phyloP scores from a whole-genome alignment of 2,113 vertebrate genomes.

The Plecturocebus donacophilus region DNA sequence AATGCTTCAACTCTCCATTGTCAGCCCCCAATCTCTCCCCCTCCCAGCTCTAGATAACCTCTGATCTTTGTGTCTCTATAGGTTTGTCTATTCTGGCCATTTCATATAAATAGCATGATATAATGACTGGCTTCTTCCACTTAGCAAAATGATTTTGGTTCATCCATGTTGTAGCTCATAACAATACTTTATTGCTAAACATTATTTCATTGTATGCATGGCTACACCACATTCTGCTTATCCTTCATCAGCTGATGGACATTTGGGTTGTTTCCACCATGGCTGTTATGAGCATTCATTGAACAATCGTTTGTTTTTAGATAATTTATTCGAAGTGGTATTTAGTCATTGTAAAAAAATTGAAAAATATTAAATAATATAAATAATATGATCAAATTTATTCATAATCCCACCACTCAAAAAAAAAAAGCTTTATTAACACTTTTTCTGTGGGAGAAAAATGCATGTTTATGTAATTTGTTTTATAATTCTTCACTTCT shows the following conservation, averaged over 20 bases:
- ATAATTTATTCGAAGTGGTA: conserved; percentile 22
- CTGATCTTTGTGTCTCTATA: neutral
- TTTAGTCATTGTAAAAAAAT: conserved; percentile 23
- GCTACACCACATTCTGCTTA: neutral
- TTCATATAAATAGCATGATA: neutral
- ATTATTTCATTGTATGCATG: neutral
- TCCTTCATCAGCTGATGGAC: neutral
- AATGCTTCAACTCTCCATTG: neutral
- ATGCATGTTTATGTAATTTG: neutral
- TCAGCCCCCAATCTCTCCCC: neutral
- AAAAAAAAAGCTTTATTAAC: neutral
- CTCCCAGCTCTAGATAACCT: neutral
- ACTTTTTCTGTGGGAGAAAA: neutral
- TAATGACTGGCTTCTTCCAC: neutral
- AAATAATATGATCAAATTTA: neutral
- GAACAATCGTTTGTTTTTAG: conserved; percentile 30
- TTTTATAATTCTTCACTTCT: neutral
- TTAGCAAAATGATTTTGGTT: neutral
- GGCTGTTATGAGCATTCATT: neutral
- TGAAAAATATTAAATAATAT: conserved; percentile 28
- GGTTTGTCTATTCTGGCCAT: neutral
- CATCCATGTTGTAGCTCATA: neutral
- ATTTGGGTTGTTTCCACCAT: neutral
- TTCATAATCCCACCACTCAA: neutral
- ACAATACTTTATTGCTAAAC: neutral